phyloP scores from a whole-genome alignment of 2,888 invertebrate species.

The Coenonympha glycerion region DNA sequence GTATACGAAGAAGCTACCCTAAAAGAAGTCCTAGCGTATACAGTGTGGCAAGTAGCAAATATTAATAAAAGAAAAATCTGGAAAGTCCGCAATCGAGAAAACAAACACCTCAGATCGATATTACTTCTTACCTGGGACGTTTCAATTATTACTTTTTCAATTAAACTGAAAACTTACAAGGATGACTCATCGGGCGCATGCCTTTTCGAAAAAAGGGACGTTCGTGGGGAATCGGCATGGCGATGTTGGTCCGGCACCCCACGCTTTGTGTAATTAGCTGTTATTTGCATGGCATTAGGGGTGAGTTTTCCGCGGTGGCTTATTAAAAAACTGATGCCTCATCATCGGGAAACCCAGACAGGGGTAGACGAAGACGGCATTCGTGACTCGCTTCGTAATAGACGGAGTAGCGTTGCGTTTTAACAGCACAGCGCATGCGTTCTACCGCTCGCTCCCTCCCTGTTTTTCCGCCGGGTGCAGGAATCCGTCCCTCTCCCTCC shows the following conservation, averaged over 20 bases:
- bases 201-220: constrained; percentile 23
- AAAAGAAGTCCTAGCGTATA: no score
- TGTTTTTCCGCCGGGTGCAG: constrained; percentile 34
- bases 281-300: constrained; percentile 15
- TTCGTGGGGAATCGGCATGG: constrained; percentile 17
- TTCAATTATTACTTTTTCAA: constrained; percentile 20
- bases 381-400: constrained; percentile 60
- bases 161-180: constrained; percentile 19
- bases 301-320: constrained; percentile 22
- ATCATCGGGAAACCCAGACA: constrained; percentile 70
- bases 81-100: background rate
- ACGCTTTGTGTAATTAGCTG: constrained; percentile 20
- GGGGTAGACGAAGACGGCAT: constrained; percentile 67
- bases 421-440: constrained; percentile 66
- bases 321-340: constrained; percentile 60
- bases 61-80: background rate
- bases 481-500: constrained; percentile 49
- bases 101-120: constrained; percentile 18
- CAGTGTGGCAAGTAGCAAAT: no score
- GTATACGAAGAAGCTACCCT: no score
- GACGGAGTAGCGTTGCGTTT: constrained; percentile 48
- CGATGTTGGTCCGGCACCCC: constrained; percentile 18
- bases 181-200: constrained; percentile 23
- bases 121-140: constrained; percentile 19
- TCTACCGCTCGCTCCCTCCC: constrained; percentile 53